Conservation (phyloP, 2,797 vertebrate species). For the Mormyrops boulengeri region DNA sequence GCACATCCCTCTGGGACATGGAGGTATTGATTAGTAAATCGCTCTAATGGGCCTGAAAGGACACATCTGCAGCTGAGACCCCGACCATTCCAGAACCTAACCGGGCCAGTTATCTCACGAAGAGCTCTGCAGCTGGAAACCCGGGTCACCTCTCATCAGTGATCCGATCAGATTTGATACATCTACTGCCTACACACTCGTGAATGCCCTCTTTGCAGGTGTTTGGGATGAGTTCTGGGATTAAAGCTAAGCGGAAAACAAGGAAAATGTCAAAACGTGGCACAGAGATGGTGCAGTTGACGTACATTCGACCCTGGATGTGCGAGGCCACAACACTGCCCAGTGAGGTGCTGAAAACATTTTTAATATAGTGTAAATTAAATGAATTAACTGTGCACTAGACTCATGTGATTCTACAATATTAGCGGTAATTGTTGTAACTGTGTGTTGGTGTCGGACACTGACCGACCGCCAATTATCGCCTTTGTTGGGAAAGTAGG, state of each 20-base stretch:
- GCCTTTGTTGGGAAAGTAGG: not conserved
- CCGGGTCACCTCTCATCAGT: not conserved
- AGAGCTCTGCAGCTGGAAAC: not conserved
- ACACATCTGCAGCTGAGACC: conserved; percentile 13
- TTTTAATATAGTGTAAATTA: not conserved
- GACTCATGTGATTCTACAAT: not conserved
- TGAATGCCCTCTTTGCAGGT: not conserved
- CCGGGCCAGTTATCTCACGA: conserved; percentile 23
- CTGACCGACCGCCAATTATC: not conserved
- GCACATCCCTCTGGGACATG: not conserved
- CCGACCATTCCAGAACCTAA: conserved; percentile 20
- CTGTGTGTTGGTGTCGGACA: not conserved
- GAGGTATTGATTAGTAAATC: conserved; percentile 14
- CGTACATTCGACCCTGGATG: not conserved
- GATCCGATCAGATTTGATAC: not conserved
- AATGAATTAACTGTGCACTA: not conserved
- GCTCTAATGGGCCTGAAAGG: not conserved
- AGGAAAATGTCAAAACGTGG: not conserved
- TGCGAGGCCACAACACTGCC: not conserved
- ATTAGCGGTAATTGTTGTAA: not conserved
- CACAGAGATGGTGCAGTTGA: not conserved
- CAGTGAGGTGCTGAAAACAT: not conserved
- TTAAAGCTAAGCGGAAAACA: not conserved
- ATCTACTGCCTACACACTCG: not conserved
- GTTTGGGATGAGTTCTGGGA: not conserved